Evolutionary conservation across 2,113 vertebrate genomes (phyloP).

Genomic region (Loxodonta africana): DNA sequence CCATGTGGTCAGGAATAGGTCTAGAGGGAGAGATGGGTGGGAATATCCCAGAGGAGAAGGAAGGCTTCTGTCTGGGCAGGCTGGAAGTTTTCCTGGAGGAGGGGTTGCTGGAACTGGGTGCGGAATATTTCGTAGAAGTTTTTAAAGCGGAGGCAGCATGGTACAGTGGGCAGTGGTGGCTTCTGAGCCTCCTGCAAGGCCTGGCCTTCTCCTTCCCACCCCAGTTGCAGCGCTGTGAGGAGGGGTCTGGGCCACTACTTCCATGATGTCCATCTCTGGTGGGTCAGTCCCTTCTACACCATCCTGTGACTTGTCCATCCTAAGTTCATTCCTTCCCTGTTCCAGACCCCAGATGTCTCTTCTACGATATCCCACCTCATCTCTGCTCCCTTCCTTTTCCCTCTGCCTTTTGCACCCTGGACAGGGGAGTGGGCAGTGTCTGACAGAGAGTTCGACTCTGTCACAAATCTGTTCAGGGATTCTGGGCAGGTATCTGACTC

Average conservation of each 20-base stretch:
- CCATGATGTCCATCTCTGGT: conserved; percentile 86
- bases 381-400: neutral
- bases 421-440: neutral
- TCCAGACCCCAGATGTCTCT: neutral
- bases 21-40: neutral
- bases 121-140: neutral
- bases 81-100: neutral
- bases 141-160: neutral
- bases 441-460: neutral
- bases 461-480: neutral
- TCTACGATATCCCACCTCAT: neutral
- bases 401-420: neutral
- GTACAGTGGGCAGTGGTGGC: too few species aligned
- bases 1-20: neutral
- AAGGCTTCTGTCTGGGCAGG: neutral
- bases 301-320: neutral
- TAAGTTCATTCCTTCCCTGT: neutral
- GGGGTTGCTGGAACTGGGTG: neutral
- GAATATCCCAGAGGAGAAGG: neutral
- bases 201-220: neutral
- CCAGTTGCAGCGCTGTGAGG: conserved; percentile 84
- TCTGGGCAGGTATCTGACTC: neutral
- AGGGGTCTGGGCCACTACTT: conserved; percentile 84
- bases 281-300: neutral
- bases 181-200: neutral